Evolutionary conservation across 1,140 invertebrate species (phyloP).

Genomic region (Temnothorax nylanderi): DNA sequence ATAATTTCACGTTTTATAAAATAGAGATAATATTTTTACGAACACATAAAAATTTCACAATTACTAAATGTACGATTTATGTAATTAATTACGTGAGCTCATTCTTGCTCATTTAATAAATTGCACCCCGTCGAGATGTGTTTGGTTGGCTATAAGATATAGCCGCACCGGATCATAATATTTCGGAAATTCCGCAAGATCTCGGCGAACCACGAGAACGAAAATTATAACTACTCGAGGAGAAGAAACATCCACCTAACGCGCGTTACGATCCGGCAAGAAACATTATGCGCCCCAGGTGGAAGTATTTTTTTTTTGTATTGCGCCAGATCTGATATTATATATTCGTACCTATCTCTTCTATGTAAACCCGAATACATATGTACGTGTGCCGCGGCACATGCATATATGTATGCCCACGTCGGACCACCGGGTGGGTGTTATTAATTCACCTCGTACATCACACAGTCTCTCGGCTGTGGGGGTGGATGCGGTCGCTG

Average conservation of each 20-base stretch:
- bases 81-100: constrained; percentile 17
- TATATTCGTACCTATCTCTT: constrained; percentile 58
- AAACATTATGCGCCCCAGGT: constrained; percentile 18
- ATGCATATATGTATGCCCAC: constrained; percentile 64
- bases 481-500: constrained; percentile 57
- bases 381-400: constrained; percentile 22
- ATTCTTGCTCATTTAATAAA: constrained; percentile 1
- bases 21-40: neutral
- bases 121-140: neutral
- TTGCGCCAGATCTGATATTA: constrained; percentile 40
- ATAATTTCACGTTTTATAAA: neutral
- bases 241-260: constrained; percentile 5
- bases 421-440: constrained; percentile 54
- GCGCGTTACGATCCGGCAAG: neutral
- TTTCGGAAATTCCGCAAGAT: constrained; percentile 19
- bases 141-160: neutral
- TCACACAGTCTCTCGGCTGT: constrained; percentile 70
- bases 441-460: constrained; percentile 77
- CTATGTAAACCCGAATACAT: constrained; percentile 56
- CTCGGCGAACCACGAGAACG: neutral
- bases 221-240: constrained; percentile 25
- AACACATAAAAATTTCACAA: neutral
- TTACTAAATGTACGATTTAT: neutral
- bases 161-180: neutral
- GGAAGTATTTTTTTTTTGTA: constrained; percentile 44